Conservation (phyloP, 2,888 invertebrate species). For the Holacanthella duospinosa region DNA sequence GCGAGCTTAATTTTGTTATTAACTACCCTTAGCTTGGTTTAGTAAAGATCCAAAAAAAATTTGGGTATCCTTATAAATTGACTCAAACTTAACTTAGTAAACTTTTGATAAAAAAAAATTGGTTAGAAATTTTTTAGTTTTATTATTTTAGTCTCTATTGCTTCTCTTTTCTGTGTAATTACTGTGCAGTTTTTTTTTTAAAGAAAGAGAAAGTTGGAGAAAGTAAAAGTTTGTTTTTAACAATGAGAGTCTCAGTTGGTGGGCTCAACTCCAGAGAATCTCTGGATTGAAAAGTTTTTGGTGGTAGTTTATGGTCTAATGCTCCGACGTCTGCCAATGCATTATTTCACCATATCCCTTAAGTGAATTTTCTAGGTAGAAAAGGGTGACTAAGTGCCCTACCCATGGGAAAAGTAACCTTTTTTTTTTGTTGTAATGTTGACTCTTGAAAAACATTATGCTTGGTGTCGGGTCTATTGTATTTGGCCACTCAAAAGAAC, state of each 20-base stretch:
- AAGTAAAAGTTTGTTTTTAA: too few relatives aligned
- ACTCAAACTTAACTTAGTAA: too few relatives aligned
- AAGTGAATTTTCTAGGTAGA: background rate
- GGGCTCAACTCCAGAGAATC: background rate
- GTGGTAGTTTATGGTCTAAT: background rate
- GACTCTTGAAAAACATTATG: constrained; percentile 31
- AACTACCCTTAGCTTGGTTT: too few relatives aligned
- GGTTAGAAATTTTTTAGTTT: too few relatives aligned
- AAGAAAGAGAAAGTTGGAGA: too few relatives aligned
- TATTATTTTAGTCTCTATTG: too few relatives aligned
- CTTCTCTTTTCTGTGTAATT: too few relatives aligned
- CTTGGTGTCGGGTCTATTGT: constrained; percentile 30
- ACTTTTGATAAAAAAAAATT: too few relatives aligned
- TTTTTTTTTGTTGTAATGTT: constrained; percentile 15
- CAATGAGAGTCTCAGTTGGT: background rate
- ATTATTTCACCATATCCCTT: background rate
- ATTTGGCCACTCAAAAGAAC: constrained; percentile 25
- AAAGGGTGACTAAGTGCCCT: constrained; percentile 8
- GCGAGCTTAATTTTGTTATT: too few relatives aligned
- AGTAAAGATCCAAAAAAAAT: too few relatives aligned
- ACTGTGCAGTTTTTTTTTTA: too few relatives aligned
- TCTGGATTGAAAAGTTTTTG: background rate
- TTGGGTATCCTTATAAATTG: too few relatives aligned
- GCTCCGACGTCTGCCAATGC: background rate
- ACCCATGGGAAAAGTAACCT: constrained; percentile 22